Evolutionary conservation across 2,113 vertebrate species (phyloP).

Genomic region (Barbus barbus): DNA sequence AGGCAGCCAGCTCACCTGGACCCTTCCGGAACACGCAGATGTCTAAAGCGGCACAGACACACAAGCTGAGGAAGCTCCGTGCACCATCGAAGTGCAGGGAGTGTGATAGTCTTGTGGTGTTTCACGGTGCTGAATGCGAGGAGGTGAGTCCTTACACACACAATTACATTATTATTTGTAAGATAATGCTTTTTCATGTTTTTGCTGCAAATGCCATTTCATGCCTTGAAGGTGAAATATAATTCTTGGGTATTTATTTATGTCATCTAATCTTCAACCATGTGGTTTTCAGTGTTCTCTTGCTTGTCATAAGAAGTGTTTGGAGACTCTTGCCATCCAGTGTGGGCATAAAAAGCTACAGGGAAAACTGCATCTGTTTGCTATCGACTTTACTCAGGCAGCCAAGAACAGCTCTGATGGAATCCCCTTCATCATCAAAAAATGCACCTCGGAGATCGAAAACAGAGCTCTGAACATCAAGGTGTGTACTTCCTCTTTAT

Average conservation of each 20-base stretch:
- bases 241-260: neutral
- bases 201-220: neutral
- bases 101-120: slow-evolving; percentile 93
- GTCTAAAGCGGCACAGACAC: slow-evolving; percentile 97
- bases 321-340: slow-evolving; percentile 95
- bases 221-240: neutral
- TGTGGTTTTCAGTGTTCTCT: slow-evolving; percentile 84
- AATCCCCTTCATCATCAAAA: slow-evolving; percentile 94
- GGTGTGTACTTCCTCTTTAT: slow-evolving; percentile 71
- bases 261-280: neutral
- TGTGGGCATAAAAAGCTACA: slow-evolving; percentile 97
- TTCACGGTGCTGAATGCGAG: slow-evolving; percentile 96
- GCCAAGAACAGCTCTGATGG: slow-evolving; percentile 87
- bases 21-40: slow-evolving; percentile 89
- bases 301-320: slow-evolving; percentile 95
- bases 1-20: slow-evolving; percentile 88
- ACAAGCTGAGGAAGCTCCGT: slow-evolving; percentile 91
- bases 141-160: slow-evolving; percentile 79
- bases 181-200: neutral
- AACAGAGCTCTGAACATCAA: slow-evolving; percentile 90
- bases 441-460: slow-evolving; percentile 95
- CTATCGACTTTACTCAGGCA: slow-evolving; percentile 91
- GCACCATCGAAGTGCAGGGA: slow-evolving; percentile 79
- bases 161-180: neutral
- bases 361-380: slow-evolving; percentile 92